Evolutionary conservation across 2,888 invertebrate species (phyloP), one percentile per base, ranked within the genome.

Genomic region (Blastobasis lacticolella): DNA sequence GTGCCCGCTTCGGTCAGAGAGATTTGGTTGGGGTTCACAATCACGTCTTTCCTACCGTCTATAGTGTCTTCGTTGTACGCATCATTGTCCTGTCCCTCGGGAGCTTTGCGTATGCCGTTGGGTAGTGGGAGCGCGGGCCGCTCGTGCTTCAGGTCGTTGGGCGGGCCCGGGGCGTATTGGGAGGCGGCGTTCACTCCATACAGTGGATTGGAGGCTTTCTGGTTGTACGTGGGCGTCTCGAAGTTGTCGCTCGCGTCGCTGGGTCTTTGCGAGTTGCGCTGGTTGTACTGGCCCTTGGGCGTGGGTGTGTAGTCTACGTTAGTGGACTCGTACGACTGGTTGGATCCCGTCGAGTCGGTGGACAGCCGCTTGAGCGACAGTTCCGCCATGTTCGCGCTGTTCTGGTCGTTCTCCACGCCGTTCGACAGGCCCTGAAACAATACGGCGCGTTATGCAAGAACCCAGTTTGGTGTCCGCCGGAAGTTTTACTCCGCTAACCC

Each of bases 41-140:
- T 68, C 67, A 83, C 73, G 75, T 85, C 88, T 90, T 84, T 88
- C 77, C 85, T 84, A 78, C 90, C 90, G 78, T 91, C 90, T 69
- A 91, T 74, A 49, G 89, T 84, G 71, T 92, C 91, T 71, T 90
- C 91, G 49, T 87, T 86, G 70, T 90, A 88, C 23, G 91, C 90
- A 67, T 94, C 94, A 75, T 94, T 92, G 79, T 95, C 95, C 75
- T 94, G 94, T 37, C 95, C 95, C 70, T 95, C 95, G 4, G 95
- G 95, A 47, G 93, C 94, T 76, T 90, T 90, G 37, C 94, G 81
- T 47, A 91, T 87, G 54, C 90, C 90, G 61, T 89, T 88, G 41
- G 88, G 87, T 55, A 88, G 43, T 6, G 10, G 49, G 23, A 23
- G 23, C 57, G 56, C 71, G 49, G 66, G 57, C 55, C 74, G 73